Conservation (phyloP, 2,888 invertebrate genomes). For the Alloscopus bannaensis region DNA sequence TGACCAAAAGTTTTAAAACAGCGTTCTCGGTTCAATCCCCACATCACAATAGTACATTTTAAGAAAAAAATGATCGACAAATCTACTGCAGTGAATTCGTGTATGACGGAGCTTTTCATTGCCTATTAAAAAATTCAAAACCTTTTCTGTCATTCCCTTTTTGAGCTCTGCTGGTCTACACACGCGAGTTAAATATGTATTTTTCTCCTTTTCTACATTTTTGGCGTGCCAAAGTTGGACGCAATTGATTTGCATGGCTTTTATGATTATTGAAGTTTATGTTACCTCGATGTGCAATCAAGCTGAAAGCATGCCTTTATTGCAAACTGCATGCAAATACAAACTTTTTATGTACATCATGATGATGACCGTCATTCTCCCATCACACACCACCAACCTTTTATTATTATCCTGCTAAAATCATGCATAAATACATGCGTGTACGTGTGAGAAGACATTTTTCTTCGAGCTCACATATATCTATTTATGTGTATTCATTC, state of each 20-base stretch:
- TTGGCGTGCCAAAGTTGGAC: background rate
- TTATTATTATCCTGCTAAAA: constrained; percentile 12
- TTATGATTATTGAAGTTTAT: constrained; percentile 30
- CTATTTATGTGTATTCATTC: background rate
- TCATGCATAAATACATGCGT: no score
- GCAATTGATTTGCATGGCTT: constrained; percentile 57
- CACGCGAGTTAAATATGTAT: no score
- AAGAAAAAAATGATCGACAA: no score
- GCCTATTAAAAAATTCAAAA: constrained; percentile 33
- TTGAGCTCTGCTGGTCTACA: constrained; percentile 9
- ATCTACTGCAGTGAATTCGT: constrained; percentile 25
- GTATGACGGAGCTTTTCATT: constrained; percentile 40
- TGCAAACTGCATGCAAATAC: background rate
- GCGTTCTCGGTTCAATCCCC: background rate
- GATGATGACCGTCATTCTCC: background rate
- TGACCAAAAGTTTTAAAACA: background rate
- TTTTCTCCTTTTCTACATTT: no score
- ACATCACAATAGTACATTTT: constrained; percentile 7
- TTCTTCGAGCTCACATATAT: no score
- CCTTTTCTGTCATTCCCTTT: constrained; percentile 26
- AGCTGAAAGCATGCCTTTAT: constrained; percentile 28
- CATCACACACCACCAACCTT: constrained; percentile 4
- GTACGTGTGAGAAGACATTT: constrained; percentile 9
- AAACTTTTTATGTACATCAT: constrained; percentile 30
- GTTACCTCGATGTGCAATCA: constrained; percentile 61